Conservation (phyloP, 1,140 invertebrate species). For the Solen grandis region DNA sequence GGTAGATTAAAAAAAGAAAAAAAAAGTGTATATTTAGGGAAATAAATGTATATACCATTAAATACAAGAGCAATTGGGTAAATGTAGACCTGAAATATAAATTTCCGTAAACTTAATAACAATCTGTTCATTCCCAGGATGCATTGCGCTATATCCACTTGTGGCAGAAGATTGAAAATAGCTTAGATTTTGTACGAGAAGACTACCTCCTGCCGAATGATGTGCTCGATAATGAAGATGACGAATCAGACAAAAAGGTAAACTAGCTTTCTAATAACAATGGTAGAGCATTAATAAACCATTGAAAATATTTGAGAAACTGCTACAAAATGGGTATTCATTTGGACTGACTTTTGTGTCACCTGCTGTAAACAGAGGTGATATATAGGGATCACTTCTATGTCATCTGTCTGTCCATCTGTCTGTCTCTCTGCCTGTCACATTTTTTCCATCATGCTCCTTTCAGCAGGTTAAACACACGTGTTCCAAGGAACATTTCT, state of each 20-base stretch:
- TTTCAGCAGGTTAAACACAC: too few species aligned
- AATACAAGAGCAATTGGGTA: background rate
- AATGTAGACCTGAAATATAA: background rate
- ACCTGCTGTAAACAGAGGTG: background rate
- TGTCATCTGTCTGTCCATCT: background rate
- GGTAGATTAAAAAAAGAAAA: background rate
- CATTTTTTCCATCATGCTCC: too few species aligned
- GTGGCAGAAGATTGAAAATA: constrained; percentile 22
- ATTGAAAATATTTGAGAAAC: background rate
- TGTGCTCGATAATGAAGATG: constrained; percentile 6
- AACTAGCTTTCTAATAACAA: too few species aligned
- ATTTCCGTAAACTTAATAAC: background rate
- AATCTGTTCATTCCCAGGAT: background rate
- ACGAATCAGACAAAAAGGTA: background rate
- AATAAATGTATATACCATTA: constrained; percentile 30
- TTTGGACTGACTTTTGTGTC: background rate
- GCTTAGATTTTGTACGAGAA: constrained; percentile 32
- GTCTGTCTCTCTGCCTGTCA: too few species aligned
- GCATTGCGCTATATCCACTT: constrained; percentile 19
- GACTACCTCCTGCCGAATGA: constrained; percentile 35
- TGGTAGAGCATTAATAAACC: too few species aligned
- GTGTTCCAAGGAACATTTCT: too few species aligned
- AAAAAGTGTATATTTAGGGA: background rate
- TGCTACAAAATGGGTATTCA: background rate
- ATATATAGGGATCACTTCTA: background rate